These are phyloP conservation scores for Pterobdella sp. DNA, from an alignment of 2,888 invertebrate genomes.

Conservation along the genomic window DNA sequence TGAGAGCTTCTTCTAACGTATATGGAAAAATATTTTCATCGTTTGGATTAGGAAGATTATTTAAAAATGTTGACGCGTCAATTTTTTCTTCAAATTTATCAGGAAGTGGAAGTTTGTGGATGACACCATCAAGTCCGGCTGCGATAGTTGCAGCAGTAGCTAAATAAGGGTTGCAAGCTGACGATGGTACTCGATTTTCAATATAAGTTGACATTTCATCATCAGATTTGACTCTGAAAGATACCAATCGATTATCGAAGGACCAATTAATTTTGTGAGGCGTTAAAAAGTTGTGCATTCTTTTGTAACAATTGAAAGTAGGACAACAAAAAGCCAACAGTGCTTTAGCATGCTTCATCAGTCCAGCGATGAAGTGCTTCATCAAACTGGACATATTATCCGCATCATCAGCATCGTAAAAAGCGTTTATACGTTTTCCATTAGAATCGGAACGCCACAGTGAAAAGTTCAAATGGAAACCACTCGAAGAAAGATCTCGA, in stretches of 20 bases:
- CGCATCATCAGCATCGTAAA: constrained; percentile 25
- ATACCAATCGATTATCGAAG: constrained; percentile 21
- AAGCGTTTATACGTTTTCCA: constrained; percentile 20
- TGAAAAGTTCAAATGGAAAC: constrained; percentile 36
- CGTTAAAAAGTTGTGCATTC: constrained; percentile 24
- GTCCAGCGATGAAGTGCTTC: constrained; percentile 34
- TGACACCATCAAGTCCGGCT: constrained; percentile 37
- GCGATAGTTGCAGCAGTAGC: constrained; percentile 36
- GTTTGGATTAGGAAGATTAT: not conserved
- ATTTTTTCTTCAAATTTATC: not conserved
- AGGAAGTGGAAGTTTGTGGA: constrained; percentile 28
- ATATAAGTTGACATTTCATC: constrained; percentile 30
- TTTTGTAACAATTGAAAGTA: constrained; percentile 36
- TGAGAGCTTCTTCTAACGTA: constrained; percentile 31
- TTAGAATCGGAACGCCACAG: constrained; percentile 28
- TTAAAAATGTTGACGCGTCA: not conserved
- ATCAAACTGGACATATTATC: constrained; percentile 28
- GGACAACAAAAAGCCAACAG: constrained; percentile 34
- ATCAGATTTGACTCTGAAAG: constrained; percentile 29
- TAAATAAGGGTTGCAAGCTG: constrained; percentile 35
- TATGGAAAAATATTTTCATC: constrained; percentile 24
- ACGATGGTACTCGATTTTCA: constrained; percentile 34
- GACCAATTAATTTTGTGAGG: constrained; percentile 32
- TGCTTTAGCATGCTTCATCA: constrained; percentile 33
- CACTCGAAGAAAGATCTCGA: constrained; percentile 23